These are phyloP conservation scores for Mythimna ferrago DNA, from an alignment of 2,888 invertebrate genomes.

Conservation along the genomic window DNA sequence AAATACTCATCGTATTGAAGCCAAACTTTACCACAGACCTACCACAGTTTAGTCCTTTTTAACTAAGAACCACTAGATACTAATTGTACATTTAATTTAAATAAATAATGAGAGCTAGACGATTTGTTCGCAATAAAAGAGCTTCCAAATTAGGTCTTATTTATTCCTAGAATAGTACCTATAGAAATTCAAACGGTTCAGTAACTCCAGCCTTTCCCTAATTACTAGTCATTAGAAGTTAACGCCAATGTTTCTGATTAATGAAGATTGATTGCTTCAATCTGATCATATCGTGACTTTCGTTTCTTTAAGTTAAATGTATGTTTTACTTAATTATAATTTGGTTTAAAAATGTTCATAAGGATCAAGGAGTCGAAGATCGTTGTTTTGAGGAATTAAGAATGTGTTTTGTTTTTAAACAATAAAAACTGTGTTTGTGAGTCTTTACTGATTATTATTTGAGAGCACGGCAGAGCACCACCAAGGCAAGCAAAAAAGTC, in stretches of 20 bases:
- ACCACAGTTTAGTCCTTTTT: too few species aligned
- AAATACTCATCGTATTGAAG: background rate
- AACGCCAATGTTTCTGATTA: constrained; percentile 77
- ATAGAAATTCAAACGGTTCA: constrained; percentile 37
- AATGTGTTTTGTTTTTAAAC: constrained; percentile 8
- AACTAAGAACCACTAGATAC: too few species aligned
- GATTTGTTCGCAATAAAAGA: background rate
- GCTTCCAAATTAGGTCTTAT: constrained; percentile 20
- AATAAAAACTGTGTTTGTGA: too few species aligned
- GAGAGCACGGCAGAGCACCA: too few species aligned
- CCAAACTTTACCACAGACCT: too few species aligned
- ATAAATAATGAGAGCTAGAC: too few species aligned
- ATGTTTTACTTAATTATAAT: constrained; percentile 41
- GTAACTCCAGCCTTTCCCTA: constrained; percentile 70
- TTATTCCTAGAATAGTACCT: constrained; percentile 11
- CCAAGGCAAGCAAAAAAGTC: too few species aligned
- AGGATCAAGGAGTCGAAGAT: background rate
- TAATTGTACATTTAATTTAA: too few species aligned
- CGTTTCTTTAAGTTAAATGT: constrained; percentile 51
- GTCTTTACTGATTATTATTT: too few species aligned
- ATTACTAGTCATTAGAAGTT: constrained; percentile 81
- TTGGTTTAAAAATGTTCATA: constrained; percentile 31
- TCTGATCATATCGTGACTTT: constrained; percentile 75
- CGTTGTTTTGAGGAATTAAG: background rate
- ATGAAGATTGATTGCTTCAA: constrained; percentile 80